Percentiles rank a stretch among this genome's conserved stretches.
phyloP scores from a whole-genome alignment of 1,140 invertebrate species.

The Lordiphosa clarofinis region DNA sequence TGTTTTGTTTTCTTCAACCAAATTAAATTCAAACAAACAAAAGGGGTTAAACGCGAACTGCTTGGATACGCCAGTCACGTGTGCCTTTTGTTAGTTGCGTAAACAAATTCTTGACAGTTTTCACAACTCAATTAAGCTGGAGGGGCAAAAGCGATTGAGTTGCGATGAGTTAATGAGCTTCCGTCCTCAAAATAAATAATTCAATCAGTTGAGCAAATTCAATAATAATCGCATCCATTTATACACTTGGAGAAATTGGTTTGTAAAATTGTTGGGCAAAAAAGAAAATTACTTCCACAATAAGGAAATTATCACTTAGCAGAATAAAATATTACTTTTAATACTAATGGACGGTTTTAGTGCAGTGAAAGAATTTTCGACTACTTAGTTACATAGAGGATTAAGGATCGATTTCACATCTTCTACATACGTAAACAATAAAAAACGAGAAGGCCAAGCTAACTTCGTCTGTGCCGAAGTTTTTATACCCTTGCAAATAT shows the following conservation, averaged over 20 bases:
- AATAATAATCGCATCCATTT: constrained; percentile 68
- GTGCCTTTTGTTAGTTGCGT: constrained; percentile 41
- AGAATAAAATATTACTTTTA: too few species aligned
- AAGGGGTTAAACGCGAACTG: constrained; percentile 12
- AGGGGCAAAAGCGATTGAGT: constrained; percentile 16
- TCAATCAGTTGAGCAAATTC: constrained; percentile 67
- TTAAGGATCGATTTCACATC: too few species aligned
- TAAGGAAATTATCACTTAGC: too few species aligned
- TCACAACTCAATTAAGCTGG: constrained; percentile 51
- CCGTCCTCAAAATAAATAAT: constrained; percentile 47
- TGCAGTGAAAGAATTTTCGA: too few species aligned
- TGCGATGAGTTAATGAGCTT: constrained; percentile 34
- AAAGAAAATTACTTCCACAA: too few species aligned
- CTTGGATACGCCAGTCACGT: constrained; percentile 40
- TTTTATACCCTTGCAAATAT: too few species aligned
- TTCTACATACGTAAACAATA: too few species aligned
- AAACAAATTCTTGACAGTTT: constrained; percentile 49
- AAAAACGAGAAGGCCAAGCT: too few species aligned
- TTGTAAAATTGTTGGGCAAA: too few species aligned
- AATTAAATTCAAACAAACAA: constrained; percentile 51
- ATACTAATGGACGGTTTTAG: too few species aligned
- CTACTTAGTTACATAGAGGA: too few species aligned
- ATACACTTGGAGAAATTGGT: background rate
- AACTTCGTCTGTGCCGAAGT: too few species aligned
- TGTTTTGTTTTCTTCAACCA: constrained; percentile 55